Evolutionary conservation across 2,113 vertebrate species (phyloP), one percentile per base, ranked within the genome.

Genomic region (Burhinus bistriatus): DNA sequence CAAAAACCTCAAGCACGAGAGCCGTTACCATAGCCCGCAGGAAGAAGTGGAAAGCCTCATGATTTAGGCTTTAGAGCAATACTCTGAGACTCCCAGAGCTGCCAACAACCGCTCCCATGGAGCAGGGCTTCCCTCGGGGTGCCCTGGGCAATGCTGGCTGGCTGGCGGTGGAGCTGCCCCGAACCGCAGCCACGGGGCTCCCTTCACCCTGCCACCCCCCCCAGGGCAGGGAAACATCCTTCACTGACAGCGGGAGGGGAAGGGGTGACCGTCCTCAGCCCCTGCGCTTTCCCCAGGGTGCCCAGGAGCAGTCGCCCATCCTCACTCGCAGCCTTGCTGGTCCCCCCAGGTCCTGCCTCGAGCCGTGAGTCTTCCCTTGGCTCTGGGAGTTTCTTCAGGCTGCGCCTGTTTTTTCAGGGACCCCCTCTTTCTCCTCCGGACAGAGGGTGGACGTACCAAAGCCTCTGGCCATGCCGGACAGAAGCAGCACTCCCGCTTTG

Each of bases 101-200:
- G 42, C 0, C 0, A 77, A 36, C 3, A 1, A 3, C 15, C 25
- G 11, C 2, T 49, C 34, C 54, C 6, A 10, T 0, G 0, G 69
- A 72, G n/a, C 27, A 12, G 20, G 20, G 2, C 2, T 12, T 62
- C 42, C 69, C 30, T 14, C 0, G 0, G 57, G 21, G 3, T 36
- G 49, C 59, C 16, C 51, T 4, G 30, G 34, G 38, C 1, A 7
- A 52, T 6, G 45, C 40, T 19, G 47, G 68, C 27, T 13, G 18
- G 34, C 22, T 11, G 29, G 38, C 2, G 1, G 49, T 13, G 49
- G 49, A 61, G 19, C 71, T 13, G 22, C 49, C 49, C 49, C 3
- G 12, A 22, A 25, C 23, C 49, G 49, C 49, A 51, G 49, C 49
- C 49, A 6, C 49, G 6, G 49, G 49, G 49, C 49, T 51, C 49